These are phyloP conservation scores for Cheilosia impressa DNA, from an alignment of 2,888 invertebrate genomes.

Conservation along the genomic window DNA sequence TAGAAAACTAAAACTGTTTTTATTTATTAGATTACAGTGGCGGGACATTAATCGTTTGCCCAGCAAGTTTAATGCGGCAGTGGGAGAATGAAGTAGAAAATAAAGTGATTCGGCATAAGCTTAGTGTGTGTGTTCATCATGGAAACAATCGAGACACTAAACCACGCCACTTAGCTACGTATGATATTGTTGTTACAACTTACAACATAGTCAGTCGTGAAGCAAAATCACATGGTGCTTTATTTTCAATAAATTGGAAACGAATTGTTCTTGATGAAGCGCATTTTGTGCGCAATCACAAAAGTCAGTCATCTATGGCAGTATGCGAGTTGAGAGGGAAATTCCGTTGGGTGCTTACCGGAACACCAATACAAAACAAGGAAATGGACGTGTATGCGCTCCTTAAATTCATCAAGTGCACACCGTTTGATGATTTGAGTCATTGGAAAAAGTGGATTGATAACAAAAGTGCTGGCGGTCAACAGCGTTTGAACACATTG, in stretches of 20 bases:
- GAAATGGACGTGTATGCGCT: constrained; percentile 92
- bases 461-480: constrained; percentile 90
- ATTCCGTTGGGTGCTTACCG: constrained; percentile 94
- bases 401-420: constrained; percentile 92
- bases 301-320: constrained; percentile 89
- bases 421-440: constrained; percentile 94
- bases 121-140: constrained; percentile 91
- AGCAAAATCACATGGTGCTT: constrained; percentile 85
- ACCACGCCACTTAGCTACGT: constrained; percentile 86
- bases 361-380: constrained; percentile 98
- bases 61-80: constrained; percentile 95
- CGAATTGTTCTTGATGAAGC: constrained; percentile 97
- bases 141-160: constrained; percentile 89
- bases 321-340: constrained; percentile 85
- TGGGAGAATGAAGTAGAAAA: constrained; percentile 92
- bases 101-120: constrained; percentile 86
- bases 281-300: constrained; percentile 95
- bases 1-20: constrained; percentile 1
- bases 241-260: constrained; percentile 91
- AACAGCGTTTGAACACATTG: constrained; percentile 92
- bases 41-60: constrained; percentile 95
- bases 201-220: constrained; percentile 90
- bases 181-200: constrained; percentile 95
- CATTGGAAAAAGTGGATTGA: constrained; percentile 98
- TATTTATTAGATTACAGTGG: constrained; percentile 84